Conservation (phyloP, 2,888 invertebrate genomes). For the Dyspetes luteomarginatus region DNA sequence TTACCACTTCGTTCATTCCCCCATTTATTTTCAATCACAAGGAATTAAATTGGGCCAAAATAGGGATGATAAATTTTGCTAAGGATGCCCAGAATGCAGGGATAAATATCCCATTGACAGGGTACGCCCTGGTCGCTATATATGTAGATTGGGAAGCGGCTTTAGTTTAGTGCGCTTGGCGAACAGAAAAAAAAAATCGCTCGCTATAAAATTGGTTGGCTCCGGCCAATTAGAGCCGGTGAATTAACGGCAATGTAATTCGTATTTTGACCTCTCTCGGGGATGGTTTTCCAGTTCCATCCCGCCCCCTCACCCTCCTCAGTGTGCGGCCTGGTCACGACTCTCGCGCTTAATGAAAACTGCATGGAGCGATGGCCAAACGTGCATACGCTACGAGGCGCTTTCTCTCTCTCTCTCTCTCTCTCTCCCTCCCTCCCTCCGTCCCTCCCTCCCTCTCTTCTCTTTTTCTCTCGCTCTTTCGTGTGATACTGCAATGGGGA, state of each 20-base stretch:
- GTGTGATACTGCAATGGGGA: conserved; percentile 44
- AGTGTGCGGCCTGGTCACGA: conserved; percentile 41
- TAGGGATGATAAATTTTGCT: background rate
- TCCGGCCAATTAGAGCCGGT: conserved; percentile 61
- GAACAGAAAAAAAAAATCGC: conserved; percentile 27
- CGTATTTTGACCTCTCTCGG: conserved; percentile 45
- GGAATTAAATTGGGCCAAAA: background rate
- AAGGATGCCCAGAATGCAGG: background rate
- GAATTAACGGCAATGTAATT: conserved; percentile 64
- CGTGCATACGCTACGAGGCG: conserved; percentile 61
- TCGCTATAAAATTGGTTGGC: conserved; percentile 65
- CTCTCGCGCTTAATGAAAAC: conserved; percentile 64
- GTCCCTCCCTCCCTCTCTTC: background rate
- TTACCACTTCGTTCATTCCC: background rate
- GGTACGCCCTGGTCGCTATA: background rate
- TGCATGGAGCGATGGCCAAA: conserved; percentile 63
- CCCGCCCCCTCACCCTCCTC: background rate
- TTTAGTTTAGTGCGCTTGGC: background rate
- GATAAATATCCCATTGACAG: background rate
- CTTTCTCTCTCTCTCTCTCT: conserved; percentile 50
- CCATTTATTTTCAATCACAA: background rate
- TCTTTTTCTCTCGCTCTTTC: too few relatives aligned
- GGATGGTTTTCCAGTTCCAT: conserved; percentile 23
- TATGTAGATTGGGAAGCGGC: background rate
- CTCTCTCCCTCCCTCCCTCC: conserved; percentile 3